Base-by-base conservation (phyloP, 1,140 invertebrate genomes). In the Drosophila lini region DNA sequence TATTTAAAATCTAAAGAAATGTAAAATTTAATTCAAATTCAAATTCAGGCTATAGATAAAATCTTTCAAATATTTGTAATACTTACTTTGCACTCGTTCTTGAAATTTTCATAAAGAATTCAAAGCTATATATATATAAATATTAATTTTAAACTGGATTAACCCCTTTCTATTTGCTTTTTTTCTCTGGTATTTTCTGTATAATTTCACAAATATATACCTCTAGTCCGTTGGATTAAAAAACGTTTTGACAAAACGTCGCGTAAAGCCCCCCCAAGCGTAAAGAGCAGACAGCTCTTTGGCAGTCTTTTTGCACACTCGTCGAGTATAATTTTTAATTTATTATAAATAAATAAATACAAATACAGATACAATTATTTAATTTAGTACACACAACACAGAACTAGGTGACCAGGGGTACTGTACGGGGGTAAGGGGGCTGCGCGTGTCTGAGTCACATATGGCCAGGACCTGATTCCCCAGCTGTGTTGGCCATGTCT, bases 341-440 rank as follows among this genome's bases (percentile, higher is more conserved):
- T 85, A 86, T 86, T 86, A 88, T 86, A 82, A 79, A 88, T 88
- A 81, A 81, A 81, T 81, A 85, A 88, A 86, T 86, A 83, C 81
- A 84, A 67, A 80, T 83, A 83, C 65, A 80, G 67, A 71, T 71
- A 70, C 42, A 44, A 71, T 58, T 71, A 80, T 84, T 83, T 57
- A 57, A 65, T 81, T 81, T 68, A 74, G 41, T 62, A 74, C 44
- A 62, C 62, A 73, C 56, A 73, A 64, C 48, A 62, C 64, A 63
- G 67, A 67, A 60, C 73, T 68, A 48, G 38, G 60, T 64, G 56
- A 50, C 40, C 40, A 48, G 36, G 50, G 48, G 69, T 38, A 53
- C 69, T 41, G 44, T 31, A 45, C 45, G 41, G 48, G 16, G 34
- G 55, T 28, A 28, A 28, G 42, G 58, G 58, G n/a, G 31, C 28